Base-by-base conservation (phyloP, 1,140 invertebrate species). In the Drosophila kanapiae region DNA sequence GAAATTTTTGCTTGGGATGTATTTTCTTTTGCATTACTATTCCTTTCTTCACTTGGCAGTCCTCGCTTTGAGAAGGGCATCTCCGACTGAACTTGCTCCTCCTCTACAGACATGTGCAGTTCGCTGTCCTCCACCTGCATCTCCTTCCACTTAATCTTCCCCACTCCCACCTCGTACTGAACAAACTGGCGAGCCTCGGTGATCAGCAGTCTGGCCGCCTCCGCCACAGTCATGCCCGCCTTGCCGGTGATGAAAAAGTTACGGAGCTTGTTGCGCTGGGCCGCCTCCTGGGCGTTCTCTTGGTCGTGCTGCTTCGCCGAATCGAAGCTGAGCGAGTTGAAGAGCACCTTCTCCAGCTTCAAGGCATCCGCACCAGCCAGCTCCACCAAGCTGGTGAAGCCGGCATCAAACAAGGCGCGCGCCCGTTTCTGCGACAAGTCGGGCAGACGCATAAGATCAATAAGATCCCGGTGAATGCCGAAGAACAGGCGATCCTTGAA, bases 401-500 rank as follows among this genome's bases (percentile, higher is more conserved):
- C 98, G 35, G 95, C 95, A 93, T 98, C 96, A 91, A 96, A 98
- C 8, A 99, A 93, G 35, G 96, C 95, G 88, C 99, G 94, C 1
- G 98, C 98, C 72, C 96, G 95, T 65, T 96, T 94, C 2, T 97
- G 97, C 93, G 97, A 98, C 38, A 99, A 93, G 77, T 96, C 95
- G 9, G 97, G 95, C 38, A 99, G 93, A 71, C 96, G 95, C 93
- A 99, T 96, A 40, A 99, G 94, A 91, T 99, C 98, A 63, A 98
- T 95, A 7, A 99, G 94, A 92, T 99, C 98, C 51, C 96, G 94
- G 80, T 98, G 96, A 35, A 99, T 96, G 11, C 99, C 99, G 94
- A 99, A 99, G 79, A 98, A 97, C 27, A 99, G 94, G 16, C 99
- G 95, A 78, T 97, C 96, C 94, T 99, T 97, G 93, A 99, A 99